Conservation (phyloP, 1,140 invertebrate genomes). For the Hormaphis cornu region DNA sequence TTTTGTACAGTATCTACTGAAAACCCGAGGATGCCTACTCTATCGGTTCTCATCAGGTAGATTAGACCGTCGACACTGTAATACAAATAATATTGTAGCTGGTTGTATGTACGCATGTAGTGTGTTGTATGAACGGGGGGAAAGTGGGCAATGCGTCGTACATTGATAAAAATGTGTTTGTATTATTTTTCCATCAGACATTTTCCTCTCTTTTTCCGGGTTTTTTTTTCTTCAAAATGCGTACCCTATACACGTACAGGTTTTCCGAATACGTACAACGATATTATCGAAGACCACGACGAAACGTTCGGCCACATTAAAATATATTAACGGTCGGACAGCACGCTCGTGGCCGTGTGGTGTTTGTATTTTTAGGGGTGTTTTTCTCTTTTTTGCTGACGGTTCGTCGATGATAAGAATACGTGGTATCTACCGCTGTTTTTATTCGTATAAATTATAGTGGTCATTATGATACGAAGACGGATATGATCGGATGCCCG, state of each 20-base stretch:
- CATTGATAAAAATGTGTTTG: background rate
- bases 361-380: background rate
- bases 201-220: background rate
- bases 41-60: too few relatives aligned
- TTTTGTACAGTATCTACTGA: too few relatives aligned
- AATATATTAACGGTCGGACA: background rate
- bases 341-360: background rate
- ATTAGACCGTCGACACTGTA: too few relatives aligned
- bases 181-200: too few relatives aligned
- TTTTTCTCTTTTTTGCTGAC: background rate
- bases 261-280: background rate
- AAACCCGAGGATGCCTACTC: too few relatives aligned
- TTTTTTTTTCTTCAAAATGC: too few relatives aligned
- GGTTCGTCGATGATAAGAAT: background rate
- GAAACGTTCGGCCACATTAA: background rate
- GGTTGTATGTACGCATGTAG: too few relatives aligned
- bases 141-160: background rate
- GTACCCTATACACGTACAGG: background rate
- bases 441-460: too few relatives aligned
- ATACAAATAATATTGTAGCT: background rate
- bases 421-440: too few relatives aligned
- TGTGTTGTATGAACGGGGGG: too few relatives aligned
- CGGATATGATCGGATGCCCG: too few relatives aligned
- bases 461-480: slow-evolving; percentile 1
- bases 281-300: background rate